Percentiles rank a stretch among this genome's conserved stretches.
Conservation (phyloP, 2,797 vertebrate species). For the Trichosurus vulpecula region DNA sequence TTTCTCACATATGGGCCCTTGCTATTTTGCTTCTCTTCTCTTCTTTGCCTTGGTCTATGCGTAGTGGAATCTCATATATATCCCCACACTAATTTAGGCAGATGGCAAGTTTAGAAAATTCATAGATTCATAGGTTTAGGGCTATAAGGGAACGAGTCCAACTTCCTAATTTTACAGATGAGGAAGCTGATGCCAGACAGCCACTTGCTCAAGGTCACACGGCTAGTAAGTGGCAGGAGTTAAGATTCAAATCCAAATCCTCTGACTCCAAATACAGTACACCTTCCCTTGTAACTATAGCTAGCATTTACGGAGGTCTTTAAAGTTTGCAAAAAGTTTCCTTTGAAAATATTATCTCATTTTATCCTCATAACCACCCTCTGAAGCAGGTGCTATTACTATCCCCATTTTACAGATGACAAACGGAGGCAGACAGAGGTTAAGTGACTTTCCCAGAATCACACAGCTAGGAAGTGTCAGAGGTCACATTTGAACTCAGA, state of each 20-base stretch:
- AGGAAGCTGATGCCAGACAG: not conserved
- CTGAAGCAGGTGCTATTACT: not conserved
- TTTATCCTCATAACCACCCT: not conserved
- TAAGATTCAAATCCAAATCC: not conserved
- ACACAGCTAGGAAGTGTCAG: not conserved
- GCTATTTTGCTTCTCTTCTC: slow-evolving; percentile 23
- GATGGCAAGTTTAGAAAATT: not conserved
- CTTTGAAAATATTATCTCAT: not conserved
- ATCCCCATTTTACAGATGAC: not conserved
- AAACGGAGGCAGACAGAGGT: not conserved
- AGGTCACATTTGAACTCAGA: not conserved
- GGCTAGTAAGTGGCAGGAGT: not conserved
- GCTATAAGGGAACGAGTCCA: not conserved
- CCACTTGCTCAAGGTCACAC: not conserved
- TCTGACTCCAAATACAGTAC: not conserved
- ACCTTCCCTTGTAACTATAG: not conserved
- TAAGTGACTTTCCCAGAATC: not conserved
- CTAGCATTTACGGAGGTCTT: not conserved
- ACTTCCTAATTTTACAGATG: not conserved
- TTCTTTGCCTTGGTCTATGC: not conserved
- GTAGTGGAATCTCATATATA: not conserved
- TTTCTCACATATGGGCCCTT: not conserved
- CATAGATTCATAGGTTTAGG: not conserved
- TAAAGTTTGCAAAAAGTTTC: not conserved
- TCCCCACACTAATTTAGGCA: not conserved